Conservation (phyloP, 2,797 vertebrate species). For the Tadarida brasiliensis region DNA sequence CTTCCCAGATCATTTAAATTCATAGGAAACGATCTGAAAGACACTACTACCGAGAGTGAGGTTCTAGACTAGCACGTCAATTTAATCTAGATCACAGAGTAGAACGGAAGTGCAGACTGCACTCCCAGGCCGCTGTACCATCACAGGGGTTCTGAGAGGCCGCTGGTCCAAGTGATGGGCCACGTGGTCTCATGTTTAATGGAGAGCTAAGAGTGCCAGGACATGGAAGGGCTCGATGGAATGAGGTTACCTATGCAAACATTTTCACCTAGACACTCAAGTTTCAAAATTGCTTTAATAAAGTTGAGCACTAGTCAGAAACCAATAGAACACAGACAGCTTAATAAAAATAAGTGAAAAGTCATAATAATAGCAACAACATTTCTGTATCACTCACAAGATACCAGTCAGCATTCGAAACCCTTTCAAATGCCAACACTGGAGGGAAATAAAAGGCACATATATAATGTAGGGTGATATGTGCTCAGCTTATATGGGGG, state of each 20-base stretch:
- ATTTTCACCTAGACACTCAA: slow-evolving; percentile 10
- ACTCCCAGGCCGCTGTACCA: neutral
- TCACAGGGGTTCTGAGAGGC: neutral
- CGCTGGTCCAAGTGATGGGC: neutral
- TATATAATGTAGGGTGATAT: neutral
- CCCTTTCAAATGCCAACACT: neutral
- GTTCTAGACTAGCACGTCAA: neutral
- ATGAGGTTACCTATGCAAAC: neutral
- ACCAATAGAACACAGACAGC: neutral
- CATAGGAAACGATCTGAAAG: neutral
- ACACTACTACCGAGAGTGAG: neutral
- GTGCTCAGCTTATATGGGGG: neutral
- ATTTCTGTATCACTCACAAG: neutral
- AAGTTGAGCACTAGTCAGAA: slow-evolving; percentile 35
- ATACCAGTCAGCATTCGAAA: neutral
- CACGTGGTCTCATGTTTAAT: neutral
- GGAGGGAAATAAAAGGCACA: neutral
- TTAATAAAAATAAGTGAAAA: neutral
- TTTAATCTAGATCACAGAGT: neutral
- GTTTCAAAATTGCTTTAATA: slow-evolving; percentile 38
- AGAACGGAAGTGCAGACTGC: neutral
- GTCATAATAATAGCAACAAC: slow-evolving; percentile 6
- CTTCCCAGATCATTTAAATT: neutral
- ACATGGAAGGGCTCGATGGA: neutral
- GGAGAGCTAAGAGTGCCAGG: neutral